Base-by-base conservation (phyloP, 2,888 invertebrate genomes). In the Aphidius colemani region DNA sequence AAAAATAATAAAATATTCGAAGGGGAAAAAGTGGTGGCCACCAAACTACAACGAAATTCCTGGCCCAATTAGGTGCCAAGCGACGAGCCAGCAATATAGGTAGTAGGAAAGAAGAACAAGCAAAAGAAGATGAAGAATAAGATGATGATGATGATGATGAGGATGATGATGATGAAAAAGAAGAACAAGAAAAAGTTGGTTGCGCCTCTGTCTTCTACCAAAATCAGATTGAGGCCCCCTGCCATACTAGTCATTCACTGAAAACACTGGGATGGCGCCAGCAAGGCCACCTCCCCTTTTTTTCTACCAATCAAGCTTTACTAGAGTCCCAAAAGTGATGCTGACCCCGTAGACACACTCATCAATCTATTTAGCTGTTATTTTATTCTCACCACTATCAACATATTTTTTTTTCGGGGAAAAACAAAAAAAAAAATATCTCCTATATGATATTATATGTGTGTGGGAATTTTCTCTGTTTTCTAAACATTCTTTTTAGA, bases 241-340 rank as follows among this genome's bases (percentile, higher is more conserved):
- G 40, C 40, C 53, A 53, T 64, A 65, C 68, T 71, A 78, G 79
- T 80, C 80, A 81, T 80, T 80, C 80, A 81, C 79, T 76, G 79
- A 80, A 80, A 80, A 75, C 74, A 73, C 74, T 55, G 48, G 43
- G 11, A 53, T 60, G 60, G 64, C 64, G 60, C 64, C 64, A 64
- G 56, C 44, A 7, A 43, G 53, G 48, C 39, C 48, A 8, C 40
- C 30, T 46, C 11, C 48, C 46, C 48, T 49, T 59, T 50, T 13
- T 41, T 50, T 46, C 43, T 49, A 30, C 50, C 50, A 50, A 18
- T 10, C 39, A 39, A 7, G 10, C 7, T 39, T 30, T n/a, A 48
- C n/a, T 30, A 48, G 11, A 13, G 8, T 48, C 6, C 7, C 48
- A 48, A 8, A 13, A 13, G 1, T 11, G 48, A 30, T 30, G 30